Evolutionary conservation across 2,888 invertebrate species (phyloP).

Genomic region (Drosophila melanocephala): DNA sequence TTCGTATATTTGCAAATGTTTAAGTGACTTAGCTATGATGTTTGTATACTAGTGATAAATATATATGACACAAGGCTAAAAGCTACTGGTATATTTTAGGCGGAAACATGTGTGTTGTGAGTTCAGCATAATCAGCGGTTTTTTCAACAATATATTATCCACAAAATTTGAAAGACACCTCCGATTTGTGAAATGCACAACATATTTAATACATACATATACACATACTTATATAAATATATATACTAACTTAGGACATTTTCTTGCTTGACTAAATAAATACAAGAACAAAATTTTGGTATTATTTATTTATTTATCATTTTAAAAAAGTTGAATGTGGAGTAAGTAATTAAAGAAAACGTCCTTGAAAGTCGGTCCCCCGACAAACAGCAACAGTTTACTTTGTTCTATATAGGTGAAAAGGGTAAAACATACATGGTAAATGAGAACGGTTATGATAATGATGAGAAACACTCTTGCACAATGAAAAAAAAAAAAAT

Average conservation of each 20-base stretch:
- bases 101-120: neutral
- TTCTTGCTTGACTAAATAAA: neutral
- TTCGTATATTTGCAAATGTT: neutral
- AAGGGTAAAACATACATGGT: constrained; percentile 6
- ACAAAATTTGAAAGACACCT: neutral
- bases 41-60: neutral
- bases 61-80: neutral
- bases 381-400: constrained; percentile 2
- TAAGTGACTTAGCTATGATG: neutral
- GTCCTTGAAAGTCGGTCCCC: constrained; percentile 10
- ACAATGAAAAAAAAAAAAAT: constrained; percentile 22
- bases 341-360: constrained; percentile 6
- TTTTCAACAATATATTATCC: neutral
- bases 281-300: neutral
- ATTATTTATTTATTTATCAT: neutral
- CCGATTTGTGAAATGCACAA: neutral
- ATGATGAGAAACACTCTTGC: constrained; percentile 26
- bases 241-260: neutral
- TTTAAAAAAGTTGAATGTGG: neutral
- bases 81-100: neutral
- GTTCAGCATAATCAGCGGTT: neutral
- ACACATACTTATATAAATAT: constrained; percentile 1
- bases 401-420: neutral
- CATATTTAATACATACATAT: constrained; percentile 13
- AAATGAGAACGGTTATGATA: neutral